Evolutionary conservation across 2,113 vertebrate species (phyloP).

Genomic region (Gymnogyps californianus): DNA sequence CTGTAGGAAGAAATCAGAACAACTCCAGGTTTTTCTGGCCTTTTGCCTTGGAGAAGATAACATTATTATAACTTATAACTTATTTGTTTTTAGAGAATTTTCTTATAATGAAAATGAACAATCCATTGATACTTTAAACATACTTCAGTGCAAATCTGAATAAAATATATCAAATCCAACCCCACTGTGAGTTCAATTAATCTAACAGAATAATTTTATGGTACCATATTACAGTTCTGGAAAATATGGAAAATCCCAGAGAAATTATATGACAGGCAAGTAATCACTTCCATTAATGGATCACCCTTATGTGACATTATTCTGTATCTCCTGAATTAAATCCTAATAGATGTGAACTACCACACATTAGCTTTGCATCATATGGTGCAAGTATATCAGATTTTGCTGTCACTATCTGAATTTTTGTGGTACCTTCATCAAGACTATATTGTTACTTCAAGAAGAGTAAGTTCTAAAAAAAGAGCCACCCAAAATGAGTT

Average conservation of each 20-base stretch:
- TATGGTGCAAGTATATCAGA: background rate
- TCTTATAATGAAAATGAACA: background rate
- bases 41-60: background rate
- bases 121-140: background rate
- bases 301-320: background rate
- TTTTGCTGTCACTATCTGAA: background rate
- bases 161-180: background rate
- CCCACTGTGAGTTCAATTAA: background rate
- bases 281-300: background rate
- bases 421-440: background rate
- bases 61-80: background rate
- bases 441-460: background rate
- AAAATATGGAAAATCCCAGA: background rate
- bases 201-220: background rate
- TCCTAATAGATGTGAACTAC: background rate
- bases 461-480: background rate
- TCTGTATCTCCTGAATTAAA: background rate
- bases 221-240: background rate
- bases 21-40: background rate
- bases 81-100: background rate
- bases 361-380: background rate
- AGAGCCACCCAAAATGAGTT: background rate
- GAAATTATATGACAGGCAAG: background rate
- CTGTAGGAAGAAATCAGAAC: background rate
- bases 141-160: background rate